Conservation (phyloP, 2,113 vertebrate species). For the Gymnorhina tibicen region DNA sequence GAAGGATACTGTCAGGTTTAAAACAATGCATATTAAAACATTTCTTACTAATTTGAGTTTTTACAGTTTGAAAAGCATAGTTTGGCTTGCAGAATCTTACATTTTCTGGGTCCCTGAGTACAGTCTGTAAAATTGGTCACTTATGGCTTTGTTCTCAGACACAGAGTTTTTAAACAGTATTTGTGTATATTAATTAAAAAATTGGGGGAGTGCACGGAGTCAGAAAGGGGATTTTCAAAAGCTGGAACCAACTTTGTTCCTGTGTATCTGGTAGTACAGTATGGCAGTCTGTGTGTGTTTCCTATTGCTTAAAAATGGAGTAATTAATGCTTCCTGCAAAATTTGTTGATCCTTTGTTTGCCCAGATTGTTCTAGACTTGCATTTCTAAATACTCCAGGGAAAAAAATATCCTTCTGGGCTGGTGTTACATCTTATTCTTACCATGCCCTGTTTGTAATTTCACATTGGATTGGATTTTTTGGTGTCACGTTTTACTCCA, state of each 20-base stretch:
- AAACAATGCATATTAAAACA: not conserved
- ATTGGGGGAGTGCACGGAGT: not conserved
- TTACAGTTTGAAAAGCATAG: not conserved
- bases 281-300: accelerated
- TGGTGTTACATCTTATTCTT: not conserved
- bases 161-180: not conserved
- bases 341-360: not conserved
- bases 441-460: not conserved
- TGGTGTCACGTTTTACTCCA: not conserved
- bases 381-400: not conserved
- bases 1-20: not conserved
- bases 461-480: not conserved
- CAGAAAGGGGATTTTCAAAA: not conserved
- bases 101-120: not conserved
- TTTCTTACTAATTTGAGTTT: not conserved
- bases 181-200: not conserved
- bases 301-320: not conserved
- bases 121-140: not conserved
- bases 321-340: not conserved
- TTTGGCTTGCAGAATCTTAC: not conserved
- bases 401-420: not conserved
- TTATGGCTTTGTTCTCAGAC: not conserved
- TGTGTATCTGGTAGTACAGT: not conserved
- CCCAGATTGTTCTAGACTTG: not conserved
- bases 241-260: not conserved